Conservation (phyloP, 2,797 vertebrate species). For the Channa striata region DNA sequence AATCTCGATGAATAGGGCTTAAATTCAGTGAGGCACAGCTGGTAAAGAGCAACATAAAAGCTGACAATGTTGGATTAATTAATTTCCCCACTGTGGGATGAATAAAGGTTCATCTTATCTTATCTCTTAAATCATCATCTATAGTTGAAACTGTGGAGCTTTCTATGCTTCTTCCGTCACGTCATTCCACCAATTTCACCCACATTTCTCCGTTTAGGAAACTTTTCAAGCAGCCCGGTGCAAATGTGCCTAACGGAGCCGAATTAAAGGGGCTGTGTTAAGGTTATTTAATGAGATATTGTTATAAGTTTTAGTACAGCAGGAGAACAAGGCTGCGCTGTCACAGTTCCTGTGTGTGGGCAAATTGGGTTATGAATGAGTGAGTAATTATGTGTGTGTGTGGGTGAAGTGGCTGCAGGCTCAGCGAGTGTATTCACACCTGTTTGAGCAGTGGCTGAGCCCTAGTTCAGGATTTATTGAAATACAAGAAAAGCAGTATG, state of each 20-base stretch:
- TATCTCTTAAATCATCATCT: too few relatives aligned
- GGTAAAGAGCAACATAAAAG: neutral
- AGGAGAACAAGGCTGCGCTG: constrained; percentile 55
- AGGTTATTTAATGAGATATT: constrained; percentile 47
- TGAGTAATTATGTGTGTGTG: constrained; percentile 6
- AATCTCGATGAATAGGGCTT: neutral
- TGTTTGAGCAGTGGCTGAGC: too few relatives aligned
- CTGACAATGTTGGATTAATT: constrained; percentile 12
- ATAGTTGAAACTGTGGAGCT: neutral
- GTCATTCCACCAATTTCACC: constrained; percentile 25
- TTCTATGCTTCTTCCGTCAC: constrained; percentile 34
- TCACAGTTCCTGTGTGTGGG: constrained; percentile 20
- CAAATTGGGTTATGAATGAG: constrained; percentile 37
- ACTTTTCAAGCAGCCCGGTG: constrained; percentile 27
- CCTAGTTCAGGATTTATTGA: too few relatives aligned
- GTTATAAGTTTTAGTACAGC: constrained; percentile 32
- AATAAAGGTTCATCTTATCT: too few relatives aligned
- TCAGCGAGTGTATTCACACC: neutral
- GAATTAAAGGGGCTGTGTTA: constrained; percentile 25
- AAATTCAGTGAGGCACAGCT: neutral
- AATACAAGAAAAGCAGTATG: too few relatives aligned
- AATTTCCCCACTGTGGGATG: too few relatives aligned
- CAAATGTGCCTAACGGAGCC: constrained; percentile 39
- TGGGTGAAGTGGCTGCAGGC: too few relatives aligned
- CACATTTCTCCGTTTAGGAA: constrained; percentile 34